Evolutionary conservation across 2,797 vertebrate genomes (phyloP).

Genomic region (Sorex maritimensis): DNA sequence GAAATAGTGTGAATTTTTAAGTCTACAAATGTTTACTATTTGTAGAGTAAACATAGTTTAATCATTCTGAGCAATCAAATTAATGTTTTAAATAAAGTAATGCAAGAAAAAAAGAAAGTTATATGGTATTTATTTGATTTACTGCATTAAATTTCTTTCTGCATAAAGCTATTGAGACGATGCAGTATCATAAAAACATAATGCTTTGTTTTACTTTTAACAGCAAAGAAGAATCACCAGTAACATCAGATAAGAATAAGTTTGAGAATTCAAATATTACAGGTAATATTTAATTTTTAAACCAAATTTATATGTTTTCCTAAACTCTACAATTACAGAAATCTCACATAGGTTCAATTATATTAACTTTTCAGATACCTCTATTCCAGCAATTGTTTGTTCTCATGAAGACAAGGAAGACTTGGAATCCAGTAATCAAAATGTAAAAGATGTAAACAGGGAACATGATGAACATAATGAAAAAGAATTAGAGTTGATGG

Average conservation of each 20-base stretch:
- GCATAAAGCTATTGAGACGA: conserved; percentile 72
- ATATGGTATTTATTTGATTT: conserved; percentile 56
- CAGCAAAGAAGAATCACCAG: conserved; percentile 91
- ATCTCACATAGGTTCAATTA: conserved; percentile 79
- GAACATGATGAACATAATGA: conserved; percentile 87
- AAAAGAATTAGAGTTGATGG: conserved; percentile 91
- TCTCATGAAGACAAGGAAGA: conserved; percentile 87
- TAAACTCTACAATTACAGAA: conserved; percentile 29
- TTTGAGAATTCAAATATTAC: conserved; percentile 88
- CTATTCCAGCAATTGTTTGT: conserved; percentile 89
- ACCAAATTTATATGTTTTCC: conserved; percentile 56
- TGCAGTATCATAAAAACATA: conserved; percentile 75
- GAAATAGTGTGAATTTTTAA: conserved; percentile 48
- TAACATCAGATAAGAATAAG: conserved; percentile 82
- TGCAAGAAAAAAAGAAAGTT: conserved; percentile 44
- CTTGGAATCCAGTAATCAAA: conserved; percentile 81
- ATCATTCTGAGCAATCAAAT: conserved; percentile 58
- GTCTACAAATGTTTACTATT: conserved; percentile 69
- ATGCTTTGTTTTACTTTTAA: conserved; percentile 86
- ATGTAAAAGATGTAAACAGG: conserved; percentile 84
- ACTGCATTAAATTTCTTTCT: conserved; percentile 44
- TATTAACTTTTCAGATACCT: conserved; percentile 88
- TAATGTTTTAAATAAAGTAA: conserved; percentile 64
- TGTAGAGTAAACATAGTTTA: no score
- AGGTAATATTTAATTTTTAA: conserved; percentile 89